Conservation (phyloP, 92 coral and sea anemone genomes). For the Pocillopora meandrina region DNA sequence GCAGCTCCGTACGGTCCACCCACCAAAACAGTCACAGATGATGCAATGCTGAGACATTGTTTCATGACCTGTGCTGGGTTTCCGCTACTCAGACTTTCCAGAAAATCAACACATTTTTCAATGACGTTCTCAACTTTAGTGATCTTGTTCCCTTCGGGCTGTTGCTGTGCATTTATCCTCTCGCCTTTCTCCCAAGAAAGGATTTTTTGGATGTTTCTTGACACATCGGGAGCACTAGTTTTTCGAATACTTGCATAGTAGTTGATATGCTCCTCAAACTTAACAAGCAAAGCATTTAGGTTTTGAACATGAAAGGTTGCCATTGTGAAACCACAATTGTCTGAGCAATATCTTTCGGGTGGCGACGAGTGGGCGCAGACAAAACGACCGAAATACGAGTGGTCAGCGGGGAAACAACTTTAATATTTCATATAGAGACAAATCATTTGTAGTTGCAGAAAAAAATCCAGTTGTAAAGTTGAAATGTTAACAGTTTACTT, state of each 20-base stretch:
- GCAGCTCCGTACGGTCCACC: slow-evolving; percentile 41
- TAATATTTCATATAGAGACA: no score
- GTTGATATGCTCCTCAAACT: slow-evolving; percentile 2
- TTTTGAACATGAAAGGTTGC: neutral
- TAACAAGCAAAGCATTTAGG: neutral
- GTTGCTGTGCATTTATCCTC: neutral
- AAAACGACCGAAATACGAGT: no score
- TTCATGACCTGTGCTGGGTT: slow-evolving; percentile 13
- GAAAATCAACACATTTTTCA: neutral
- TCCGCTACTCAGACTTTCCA: slow-evolving; percentile 29
- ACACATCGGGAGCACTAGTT: slow-evolving; percentile 1
- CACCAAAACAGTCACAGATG: slow-evolving; percentile 3
- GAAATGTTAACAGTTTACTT: no score
- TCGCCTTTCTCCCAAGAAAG: slow-evolving; percentile 16
- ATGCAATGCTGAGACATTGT: slow-evolving; percentile 31
- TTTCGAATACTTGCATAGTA: slow-evolving; percentile 11
- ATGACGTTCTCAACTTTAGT: neutral
- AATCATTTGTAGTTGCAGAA: no score
- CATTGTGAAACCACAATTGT: no score
- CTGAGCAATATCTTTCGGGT: no score
- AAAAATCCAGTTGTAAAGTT: no score
- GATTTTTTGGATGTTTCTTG: slow-evolving; percentile 7
- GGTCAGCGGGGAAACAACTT: no score
- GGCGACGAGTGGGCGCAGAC: no score
- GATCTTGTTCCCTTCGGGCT: neutral